phyloP scores from a whole-genome alignment of 1,140 invertebrate genomes.

The Drosophila setifemur region DNA sequence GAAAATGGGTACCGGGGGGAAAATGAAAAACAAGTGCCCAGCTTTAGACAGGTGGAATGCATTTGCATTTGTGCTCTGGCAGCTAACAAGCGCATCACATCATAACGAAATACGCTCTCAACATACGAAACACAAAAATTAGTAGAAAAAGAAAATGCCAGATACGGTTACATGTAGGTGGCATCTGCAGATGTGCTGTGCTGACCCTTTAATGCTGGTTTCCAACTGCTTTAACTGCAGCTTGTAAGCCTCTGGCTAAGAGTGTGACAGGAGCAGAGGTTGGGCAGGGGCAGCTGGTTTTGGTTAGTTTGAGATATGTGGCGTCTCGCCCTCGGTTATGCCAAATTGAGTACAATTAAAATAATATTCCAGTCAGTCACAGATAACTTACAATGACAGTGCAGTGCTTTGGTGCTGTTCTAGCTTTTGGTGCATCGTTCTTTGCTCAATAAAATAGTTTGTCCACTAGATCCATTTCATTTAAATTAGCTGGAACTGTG shows the following conservation, averaged over 20 bases:
- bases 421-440: constrained; percentile 4
- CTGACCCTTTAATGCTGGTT: constrained; percentile 52
- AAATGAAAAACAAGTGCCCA: constrained; percentile 65
- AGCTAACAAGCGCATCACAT: constrained; percentile 73
- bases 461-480: no score
- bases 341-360: constrained; percentile 67
- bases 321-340: constrained; percentile 25
- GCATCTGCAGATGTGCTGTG: constrained; percentile 20
- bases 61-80: constrained; percentile 57
- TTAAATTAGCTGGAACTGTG: no score
- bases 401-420: constrained; percentile 39
- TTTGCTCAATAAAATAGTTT: background rate
- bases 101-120: constrained; percentile 56
- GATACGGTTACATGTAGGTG: constrained; percentile 19
- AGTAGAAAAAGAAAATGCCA: constrained; percentile 13
- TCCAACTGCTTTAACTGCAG: constrained; percentile 10
- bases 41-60: constrained; percentile 68
- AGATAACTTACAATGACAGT: constrained; percentile 20
- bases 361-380: constrained; percentile 39
- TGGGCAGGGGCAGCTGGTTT: background rate
- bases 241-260: constrained; percentile 15
- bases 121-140: constrained; percentile 50
- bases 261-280: background rate
- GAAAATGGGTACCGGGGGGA: background rate
- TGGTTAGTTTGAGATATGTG: constrained; percentile 4